Evolutionary conservation across 2,888 invertebrate genomes (phyloP).

Genomic region (Abrostola triplasia): DNA sequence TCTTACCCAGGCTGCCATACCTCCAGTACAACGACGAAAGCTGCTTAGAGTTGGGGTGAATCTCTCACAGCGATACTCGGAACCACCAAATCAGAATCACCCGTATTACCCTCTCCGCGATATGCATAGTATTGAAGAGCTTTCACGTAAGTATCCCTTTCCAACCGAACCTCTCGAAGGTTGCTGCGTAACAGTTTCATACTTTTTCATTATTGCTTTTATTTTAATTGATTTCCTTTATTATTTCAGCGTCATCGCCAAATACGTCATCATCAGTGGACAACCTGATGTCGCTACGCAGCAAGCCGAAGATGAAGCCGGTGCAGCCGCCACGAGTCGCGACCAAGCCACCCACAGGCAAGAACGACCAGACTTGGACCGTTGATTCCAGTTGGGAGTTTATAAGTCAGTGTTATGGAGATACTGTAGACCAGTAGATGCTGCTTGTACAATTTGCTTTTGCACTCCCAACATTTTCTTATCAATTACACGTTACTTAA

Average conservation of each 20-base stretch:
- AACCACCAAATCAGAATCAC: slow-evolving; percentile 87
- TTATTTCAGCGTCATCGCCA: slow-evolving; percentile 82
- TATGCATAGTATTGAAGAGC: slow-evolving; percentile 87
- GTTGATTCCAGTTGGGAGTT: slow-evolving; percentile 97
- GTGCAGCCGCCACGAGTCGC: slow-evolving; percentile 91
- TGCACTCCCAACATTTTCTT: slow-evolving; percentile 42
- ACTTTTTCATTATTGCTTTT: neutral
- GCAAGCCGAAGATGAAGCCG: slow-evolving; percentile 90
- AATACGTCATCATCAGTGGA: slow-evolving; percentile 91
- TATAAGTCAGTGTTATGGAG: slow-evolving; percentile 89
- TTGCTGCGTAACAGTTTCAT: neutral
- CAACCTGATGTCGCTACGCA: slow-evolving; percentile 88
- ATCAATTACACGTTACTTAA: neutral
- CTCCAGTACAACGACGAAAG: slow-evolving; percentile 83
- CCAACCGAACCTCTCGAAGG: too few species aligned
- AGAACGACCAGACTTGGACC: slow-evolving; percentile 91
- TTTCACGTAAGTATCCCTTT: slow-evolving; percentile 80
- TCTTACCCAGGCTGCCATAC: slow-evolving; percentile 74
- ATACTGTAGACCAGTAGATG: slow-evolving; percentile 55
- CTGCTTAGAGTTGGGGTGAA: slow-evolving; percentile 78
- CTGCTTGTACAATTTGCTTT: slow-evolving; percentile 41
- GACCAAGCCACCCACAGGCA: slow-evolving; percentile 82
- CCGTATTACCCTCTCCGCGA: slow-evolving; percentile 85
- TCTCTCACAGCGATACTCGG: slow-evolving; percentile 89
- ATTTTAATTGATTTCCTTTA: slow-evolving; percentile 9